These are phyloP conservation scores for Kobus ellipsiprymnus DNA, from an alignment of 2,113 vertebrate genomes.

Conservation along the genomic window DNA sequence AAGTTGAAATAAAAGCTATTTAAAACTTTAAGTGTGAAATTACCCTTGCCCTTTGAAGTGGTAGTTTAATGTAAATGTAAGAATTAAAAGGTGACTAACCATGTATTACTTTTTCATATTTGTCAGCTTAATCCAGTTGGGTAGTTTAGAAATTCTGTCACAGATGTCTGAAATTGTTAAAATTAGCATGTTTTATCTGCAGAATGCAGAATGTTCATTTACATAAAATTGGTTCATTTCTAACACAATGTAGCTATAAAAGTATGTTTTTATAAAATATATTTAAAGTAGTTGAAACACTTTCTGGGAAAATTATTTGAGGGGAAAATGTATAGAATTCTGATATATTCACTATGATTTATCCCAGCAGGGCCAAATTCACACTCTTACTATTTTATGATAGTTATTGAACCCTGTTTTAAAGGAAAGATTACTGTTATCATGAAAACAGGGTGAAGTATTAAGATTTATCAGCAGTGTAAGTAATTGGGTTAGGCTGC, in stretches of 20 bases:
- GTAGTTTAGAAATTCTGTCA: slow-evolving; percentile 78
- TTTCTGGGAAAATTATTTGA: slow-evolving; percentile 61
- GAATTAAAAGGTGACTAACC: slow-evolving; percentile 75
- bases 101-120: slow-evolving; percentile 69
- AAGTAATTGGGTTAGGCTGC: background rate
- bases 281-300: slow-evolving; percentile 75
- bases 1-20: slow-evolving; percentile 67
- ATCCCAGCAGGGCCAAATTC: background rate
- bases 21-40: slow-evolving; percentile 72
- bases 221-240: slow-evolving; percentile 79
- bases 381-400: background rate
- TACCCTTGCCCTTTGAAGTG: slow-evolving; percentile 69
- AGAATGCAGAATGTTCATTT: slow-evolving; percentile 80
- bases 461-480: slow-evolving; percentile 15
- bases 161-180: slow-evolving; percentile 78
- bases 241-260: slow-evolving; percentile 69
- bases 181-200: slow-evolving; percentile 81
- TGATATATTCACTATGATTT: slow-evolving; percentile 52
- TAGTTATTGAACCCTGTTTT: background rate
- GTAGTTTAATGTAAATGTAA: slow-evolving; percentile 72
- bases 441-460: background rate
- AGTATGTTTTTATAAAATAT: slow-evolving; percentile 71
- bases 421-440: slow-evolving; percentile 12
- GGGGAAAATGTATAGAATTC: slow-evolving; percentile 45
- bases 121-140: slow-evolving; percentile 72